phyloP scores from a whole-genome alignment of 2,888 invertebrate genomes.

The Pardosa pseudoannulata region DNA sequence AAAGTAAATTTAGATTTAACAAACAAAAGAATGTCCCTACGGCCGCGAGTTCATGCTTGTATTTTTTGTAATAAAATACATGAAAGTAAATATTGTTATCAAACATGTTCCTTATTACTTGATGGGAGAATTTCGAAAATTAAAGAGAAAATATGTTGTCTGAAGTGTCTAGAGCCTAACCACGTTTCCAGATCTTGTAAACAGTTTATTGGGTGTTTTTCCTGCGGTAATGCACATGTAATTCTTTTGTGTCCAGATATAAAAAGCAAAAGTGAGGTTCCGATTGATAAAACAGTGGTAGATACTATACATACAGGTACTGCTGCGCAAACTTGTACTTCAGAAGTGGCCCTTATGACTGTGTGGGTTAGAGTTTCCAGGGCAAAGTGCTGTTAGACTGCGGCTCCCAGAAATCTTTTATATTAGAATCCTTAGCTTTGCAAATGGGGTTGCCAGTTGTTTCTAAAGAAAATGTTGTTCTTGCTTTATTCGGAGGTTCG shows the following conservation, averaged over 20 bases:
- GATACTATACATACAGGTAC: neutral
- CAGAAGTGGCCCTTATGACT: conserved; percentile 1
- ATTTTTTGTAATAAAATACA: too few relatives aligned
- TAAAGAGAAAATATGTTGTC: conserved; percentile 7
- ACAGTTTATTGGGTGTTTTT: neutral
- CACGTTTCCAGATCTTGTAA: neutral
- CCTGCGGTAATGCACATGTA: neutral
- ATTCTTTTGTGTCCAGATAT: neutral
- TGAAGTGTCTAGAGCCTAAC: conserved; percentile 8
- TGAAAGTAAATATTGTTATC: too few relatives aligned
- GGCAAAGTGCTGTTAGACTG: neutral
- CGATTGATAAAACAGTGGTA: neutral
- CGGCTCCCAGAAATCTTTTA: neutral
- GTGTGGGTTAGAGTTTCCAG: neutral
- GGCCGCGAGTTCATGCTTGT: too few relatives aligned
- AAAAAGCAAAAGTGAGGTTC: neutral
- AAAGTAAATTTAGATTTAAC: too few relatives aligned
- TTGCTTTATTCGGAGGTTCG: neutral
- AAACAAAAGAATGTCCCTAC: too few relatives aligned
- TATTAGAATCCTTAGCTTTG: neutral
- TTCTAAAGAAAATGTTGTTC: neutral
- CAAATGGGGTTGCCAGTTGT: neutral
- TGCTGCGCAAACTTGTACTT: neutral
- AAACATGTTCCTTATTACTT: neutral
- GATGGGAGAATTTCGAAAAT: neutral